Base-by-base conservation (phyloP, 1,140 invertebrate species). In the Apocrypta bakeri region DNA sequence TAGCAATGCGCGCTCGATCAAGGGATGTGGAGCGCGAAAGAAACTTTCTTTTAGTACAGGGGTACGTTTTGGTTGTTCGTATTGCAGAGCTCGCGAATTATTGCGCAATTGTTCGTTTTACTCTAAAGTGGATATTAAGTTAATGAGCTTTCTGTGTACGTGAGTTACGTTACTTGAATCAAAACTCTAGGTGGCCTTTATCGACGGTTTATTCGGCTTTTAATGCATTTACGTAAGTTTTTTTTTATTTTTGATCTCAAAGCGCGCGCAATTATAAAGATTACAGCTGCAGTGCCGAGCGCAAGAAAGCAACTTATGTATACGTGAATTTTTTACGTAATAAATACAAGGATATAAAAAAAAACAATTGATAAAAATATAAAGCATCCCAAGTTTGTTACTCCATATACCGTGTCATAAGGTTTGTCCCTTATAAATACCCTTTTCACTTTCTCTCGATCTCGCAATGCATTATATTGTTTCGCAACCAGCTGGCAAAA, bases 371-470 rank as follows among this genome's bases (percentile, higher is more conserved):
- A 48, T 48, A 48, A 48, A 48, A 48, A 48, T 48, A 48, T 17
- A 48, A 17, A 17, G 42, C 42, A 4, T 42, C 64, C 25, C 40
- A 25, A 37, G n/a, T 24, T 31, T 27, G 21, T 64, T 48, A 56
- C 61, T n/a, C n/a, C 29, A 12, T 25, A 21, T n/a, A n/a, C n/a
- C 25, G n/a, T 17, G 8, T 56, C 77, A 24, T 33, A 31, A 48
- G 56, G 48, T 17, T 11, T 6, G 27, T 71, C 27, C 29, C 17
- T 71, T 71, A 24, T 8, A n/a, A n/a, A n/a, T n/a, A n/a, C n/a
- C 66, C 25, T 29, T 40, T 56, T 64, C 33, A 66, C 75, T 77
- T 68, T 78, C 76, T 78, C 64, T 48, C 31, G 27, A 48, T 69
- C 11, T 77, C 33, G 9, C 33, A 17, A 24, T 40, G 2, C 40